These are phyloP conservation scores for Lasiommata megera DNA, from an alignment of 2,888 invertebrate species.

Conservation along the genomic window DNA sequence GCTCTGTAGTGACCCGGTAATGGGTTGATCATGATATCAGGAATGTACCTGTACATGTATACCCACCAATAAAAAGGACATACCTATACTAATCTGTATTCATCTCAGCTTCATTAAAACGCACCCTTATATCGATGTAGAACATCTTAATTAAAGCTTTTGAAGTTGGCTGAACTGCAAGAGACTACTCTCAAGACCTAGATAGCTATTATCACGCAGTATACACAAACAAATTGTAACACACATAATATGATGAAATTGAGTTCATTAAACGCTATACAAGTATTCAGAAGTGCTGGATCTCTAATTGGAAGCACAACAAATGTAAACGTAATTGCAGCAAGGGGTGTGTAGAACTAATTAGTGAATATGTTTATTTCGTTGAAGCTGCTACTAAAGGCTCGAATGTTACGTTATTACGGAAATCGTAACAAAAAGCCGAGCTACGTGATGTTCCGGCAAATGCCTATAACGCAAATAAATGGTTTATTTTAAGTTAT, in stretches of 20 bases:
- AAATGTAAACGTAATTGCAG: constrained; percentile 4
- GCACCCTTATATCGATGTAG: too few relatives aligned
- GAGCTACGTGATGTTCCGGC: neutral
- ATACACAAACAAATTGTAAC: neutral
- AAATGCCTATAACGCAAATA: neutral
- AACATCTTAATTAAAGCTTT: neutral
- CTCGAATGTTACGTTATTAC: neutral
- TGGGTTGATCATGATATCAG: too few relatives aligned
- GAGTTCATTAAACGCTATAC: neutral
- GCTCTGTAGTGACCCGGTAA: too few relatives aligned
- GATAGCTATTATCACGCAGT: neutral
- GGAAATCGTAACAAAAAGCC: neutral
- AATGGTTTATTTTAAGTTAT: too few relatives aligned
- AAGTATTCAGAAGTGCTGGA: neutral
- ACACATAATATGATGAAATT: neutral
- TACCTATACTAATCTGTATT: too few relatives aligned
- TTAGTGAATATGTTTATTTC: neutral
- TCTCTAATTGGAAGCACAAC: neutral
- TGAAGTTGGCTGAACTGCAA: neutral
- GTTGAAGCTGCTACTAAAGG: neutral
- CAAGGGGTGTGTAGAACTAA: neutral
- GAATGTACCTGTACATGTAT: too few relatives aligned
- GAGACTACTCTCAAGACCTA: neutral
- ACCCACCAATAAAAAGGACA: too few relatives aligned
- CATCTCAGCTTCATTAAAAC: too few relatives aligned